These are phyloP conservation scores for Misgurnus anguillicaudatus DNA, from an alignment of 2,113 vertebrate species.

Conservation along the genomic window DNA sequence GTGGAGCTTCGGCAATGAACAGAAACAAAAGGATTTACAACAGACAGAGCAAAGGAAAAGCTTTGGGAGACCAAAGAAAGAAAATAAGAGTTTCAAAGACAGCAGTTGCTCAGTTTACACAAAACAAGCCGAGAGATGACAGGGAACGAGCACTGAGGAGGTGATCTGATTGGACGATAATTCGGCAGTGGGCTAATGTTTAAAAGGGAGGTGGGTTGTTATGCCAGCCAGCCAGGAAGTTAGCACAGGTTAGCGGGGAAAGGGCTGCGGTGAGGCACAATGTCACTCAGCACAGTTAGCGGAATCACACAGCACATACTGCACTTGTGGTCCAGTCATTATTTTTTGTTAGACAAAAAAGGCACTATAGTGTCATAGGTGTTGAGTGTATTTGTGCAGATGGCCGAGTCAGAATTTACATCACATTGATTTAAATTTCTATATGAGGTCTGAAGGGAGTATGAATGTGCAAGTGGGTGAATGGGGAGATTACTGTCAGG, in stretches of 20 bases:
- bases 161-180: slow-evolving; percentile 28
- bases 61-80: slow-evolving; percentile 47
- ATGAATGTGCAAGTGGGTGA: not conserved
- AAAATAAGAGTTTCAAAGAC: slow-evolving; percentile 36
- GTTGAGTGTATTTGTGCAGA: not conserved
- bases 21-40: slow-evolving; percentile 87
- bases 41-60: slow-evolving; percentile 78
- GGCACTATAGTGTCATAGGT: not conserved
- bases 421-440: not conserved
- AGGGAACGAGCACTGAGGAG: slow-evolving; percentile 13
- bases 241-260: slow-evolving; percentile 33
- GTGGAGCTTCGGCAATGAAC: slow-evolving; percentile 85
- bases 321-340: slow-evolving; percentile 25
- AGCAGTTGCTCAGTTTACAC: slow-evolving; percentile 31
- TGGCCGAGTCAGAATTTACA: not conserved
- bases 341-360: not conserved
- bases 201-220: not conserved
- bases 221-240: slow-evolving; percentile 26
- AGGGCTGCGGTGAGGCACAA: slow-evolving; percentile 15
- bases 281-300: slow-evolving; percentile 21
- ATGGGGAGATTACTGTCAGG: not conserved
- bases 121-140: slow-evolving; percentile 36
- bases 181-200: not conserved
- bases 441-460: not conserved
- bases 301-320: slow-evolving; percentile 3